Evolutionary conservation across 2,888 invertebrate species (phyloP).

Genomic region (Aphodius sticticus): DNA sequence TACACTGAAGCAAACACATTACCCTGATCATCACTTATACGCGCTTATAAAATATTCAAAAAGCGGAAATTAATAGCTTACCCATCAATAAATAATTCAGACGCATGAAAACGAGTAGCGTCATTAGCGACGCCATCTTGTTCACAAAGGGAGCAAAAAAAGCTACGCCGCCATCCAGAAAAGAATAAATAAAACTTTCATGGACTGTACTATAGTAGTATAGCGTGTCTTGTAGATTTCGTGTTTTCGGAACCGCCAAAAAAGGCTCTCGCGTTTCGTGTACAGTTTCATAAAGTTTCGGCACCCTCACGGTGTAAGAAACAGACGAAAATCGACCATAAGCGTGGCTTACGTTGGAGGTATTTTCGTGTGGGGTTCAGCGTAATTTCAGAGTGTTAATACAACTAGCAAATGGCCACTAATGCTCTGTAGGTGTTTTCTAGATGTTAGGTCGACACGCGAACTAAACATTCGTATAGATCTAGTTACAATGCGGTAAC

Average conservation of each 20-base stretch:
- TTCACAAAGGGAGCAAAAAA: slow-evolving; percentile 24
- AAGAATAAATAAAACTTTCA: slow-evolving; percentile 8
- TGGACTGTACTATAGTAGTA: neutral
- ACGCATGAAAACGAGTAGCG: neutral
- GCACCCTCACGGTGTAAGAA: slow-evolving; percentile 29
- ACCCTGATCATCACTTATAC: neutral
- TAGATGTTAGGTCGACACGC: slow-evolving; percentile 58
- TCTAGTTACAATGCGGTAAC: neutral
- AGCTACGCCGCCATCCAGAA: no score
- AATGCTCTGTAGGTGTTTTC: slow-evolving; percentile 60
- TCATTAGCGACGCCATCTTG: neutral
- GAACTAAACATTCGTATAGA: neutral
- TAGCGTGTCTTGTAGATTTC: neutral
- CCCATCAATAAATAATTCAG: neutral
- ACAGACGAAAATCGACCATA: slow-evolving; percentile 36
- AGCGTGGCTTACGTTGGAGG: slow-evolving; percentile 14
- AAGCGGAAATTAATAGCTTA: neutral
- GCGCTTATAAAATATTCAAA: neutral
- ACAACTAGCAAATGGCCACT: slow-evolving; percentile 61
- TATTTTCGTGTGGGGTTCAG: slow-evolving; percentile 21
- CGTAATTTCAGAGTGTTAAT: slow-evolving; percentile 57
- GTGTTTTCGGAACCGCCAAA: neutral
- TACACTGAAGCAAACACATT: neutral
- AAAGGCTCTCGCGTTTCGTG: slow-evolving; percentile 29
- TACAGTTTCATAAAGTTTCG: slow-evolving; percentile 35